These are phyloP conservation scores for Sapajus apella DNA, from an alignment of 2,113 vertebrate species.

Conservation along the genomic window DNA sequence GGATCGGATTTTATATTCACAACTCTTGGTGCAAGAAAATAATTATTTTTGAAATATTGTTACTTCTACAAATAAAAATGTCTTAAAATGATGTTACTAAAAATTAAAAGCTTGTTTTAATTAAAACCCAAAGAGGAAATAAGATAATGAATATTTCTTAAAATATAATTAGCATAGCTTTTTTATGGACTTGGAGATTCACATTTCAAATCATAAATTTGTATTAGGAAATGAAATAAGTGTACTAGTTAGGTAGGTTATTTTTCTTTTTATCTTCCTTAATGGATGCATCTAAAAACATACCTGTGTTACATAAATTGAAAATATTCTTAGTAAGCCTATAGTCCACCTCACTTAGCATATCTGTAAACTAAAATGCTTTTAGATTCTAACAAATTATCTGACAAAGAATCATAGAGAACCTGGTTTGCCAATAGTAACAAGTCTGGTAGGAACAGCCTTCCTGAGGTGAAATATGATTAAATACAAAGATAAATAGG, in stretches of 20 bases:
- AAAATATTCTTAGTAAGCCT: neutral
- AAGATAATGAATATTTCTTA: constrained; percentile 23
- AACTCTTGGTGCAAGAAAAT: neutral
- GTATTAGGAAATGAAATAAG: constrained; percentile 15
- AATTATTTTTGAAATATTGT: constrained; percentile 19
- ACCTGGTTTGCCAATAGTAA: neutral
- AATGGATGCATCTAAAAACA: neutral
- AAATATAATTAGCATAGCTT: constrained; percentile 35
- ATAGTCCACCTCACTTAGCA: neutral
- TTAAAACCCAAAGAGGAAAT: constrained; percentile 28
- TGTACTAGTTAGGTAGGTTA: neutral
- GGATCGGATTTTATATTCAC: constrained; percentile 42
- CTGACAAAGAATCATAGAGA: neutral
- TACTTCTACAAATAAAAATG: constrained; percentile 29
- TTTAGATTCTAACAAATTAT: neutral
- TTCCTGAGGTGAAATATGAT: neutral
- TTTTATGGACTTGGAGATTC: neutral
- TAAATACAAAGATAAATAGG: neutral
- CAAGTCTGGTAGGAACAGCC: neutral
- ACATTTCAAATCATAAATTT: neutral
- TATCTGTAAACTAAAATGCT: neutral
- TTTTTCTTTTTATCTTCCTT: neutral
- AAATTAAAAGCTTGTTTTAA: constrained; percentile 57
- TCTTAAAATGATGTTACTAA: neutral
- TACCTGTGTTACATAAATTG: neutral